Evolutionary conservation across 37 sponge, comb jelly and placozoan genomes (phyloP).

Genomic region (Lycopodina hypogea): DNA sequence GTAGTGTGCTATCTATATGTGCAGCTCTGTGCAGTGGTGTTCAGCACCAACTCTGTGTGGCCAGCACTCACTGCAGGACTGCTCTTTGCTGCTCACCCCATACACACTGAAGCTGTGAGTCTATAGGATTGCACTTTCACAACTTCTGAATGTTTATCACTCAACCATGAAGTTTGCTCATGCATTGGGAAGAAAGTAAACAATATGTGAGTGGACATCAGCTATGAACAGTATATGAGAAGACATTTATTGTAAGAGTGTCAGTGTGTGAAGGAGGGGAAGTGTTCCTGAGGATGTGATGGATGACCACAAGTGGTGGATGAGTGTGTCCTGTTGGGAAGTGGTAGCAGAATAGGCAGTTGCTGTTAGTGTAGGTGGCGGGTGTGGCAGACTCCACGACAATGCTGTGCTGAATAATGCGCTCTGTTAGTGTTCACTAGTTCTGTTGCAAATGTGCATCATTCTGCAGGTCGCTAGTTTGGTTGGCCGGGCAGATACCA

Average conservation of each 20-base stretch:
- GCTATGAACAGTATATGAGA: not conserved
- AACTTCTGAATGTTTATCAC: slow-evolving; percentile 13
- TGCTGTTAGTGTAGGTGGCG: no score
- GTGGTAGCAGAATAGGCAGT: no score
- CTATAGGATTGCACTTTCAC: no score
- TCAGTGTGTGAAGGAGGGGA: no score
- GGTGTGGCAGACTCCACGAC: no score
- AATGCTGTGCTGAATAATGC: no score
- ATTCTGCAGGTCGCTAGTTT: slow-evolving; percentile 92
- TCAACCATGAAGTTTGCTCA: not conserved
- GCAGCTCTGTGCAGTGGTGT: slow-evolving; percentile 48
- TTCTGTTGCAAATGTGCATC: not conserved
- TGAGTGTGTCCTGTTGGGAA: no score
- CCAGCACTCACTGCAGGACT: slow-evolving; percentile 69
- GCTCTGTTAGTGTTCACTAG: no score
- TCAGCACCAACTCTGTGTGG: slow-evolving; percentile 35
- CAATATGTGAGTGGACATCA: no score
- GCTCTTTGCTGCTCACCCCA: slow-evolving; percentile 68
- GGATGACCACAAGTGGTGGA: no score
- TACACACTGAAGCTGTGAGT: slow-evolving; percentile 67
- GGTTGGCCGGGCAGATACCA: slow-evolving; percentile 87
- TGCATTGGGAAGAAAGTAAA: not conserved
- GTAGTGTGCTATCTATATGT: slow-evolving; percentile 75
- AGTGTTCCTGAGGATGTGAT: no score
- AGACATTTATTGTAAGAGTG: no score